phyloP scores from a whole-genome alignment of 2,888 invertebrate genomes.

The Dynastes hyllus region DNA sequence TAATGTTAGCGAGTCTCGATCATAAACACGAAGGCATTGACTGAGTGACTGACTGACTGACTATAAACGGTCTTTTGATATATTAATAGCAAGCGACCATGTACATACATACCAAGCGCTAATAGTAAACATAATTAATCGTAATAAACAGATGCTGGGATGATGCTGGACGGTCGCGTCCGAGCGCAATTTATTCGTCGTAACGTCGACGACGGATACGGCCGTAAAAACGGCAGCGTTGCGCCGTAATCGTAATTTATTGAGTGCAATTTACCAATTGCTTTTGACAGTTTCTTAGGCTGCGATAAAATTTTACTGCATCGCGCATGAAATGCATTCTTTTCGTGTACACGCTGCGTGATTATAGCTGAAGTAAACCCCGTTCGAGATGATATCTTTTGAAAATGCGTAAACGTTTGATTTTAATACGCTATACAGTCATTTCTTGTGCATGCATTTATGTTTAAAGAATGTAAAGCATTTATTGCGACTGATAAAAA shows the following conservation, averaged over 20 bases:
- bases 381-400: too few species aligned
- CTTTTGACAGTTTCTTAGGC: slow-evolving; percentile 3
- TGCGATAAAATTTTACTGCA: background rate
- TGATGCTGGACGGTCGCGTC: background rate
- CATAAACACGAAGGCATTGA: slow-evolving; percentile 36
- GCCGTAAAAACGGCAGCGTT: slow-evolving; percentile 1
- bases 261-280: slow-evolving; percentile 26
- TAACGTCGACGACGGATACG: slow-evolving; percentile 28
- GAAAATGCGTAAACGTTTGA: too few species aligned
- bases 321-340: too few species aligned
- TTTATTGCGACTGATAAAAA: too few species aligned
- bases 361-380: too few species aligned
- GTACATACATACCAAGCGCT: background rate
- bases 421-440: too few species aligned
- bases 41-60: slow-evolving; percentile 37
- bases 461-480: too few species aligned
- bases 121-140: slow-evolving; percentile 37
- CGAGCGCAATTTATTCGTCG: slow-evolving; percentile 28
- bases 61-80: slow-evolving; percentile 42
- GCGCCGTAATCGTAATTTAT: slow-evolving; percentile 23
- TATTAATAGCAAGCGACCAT: slow-evolving; percentile 15
- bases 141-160: slow-evolving; percentile 34
- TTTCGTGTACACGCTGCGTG: too few species aligned
- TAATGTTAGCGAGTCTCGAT: slow-evolving; percentile 22
- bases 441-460: too few species aligned